Evolutionary conservation across 2,888 invertebrate species (phyloP), one percentile per base, ranked within the genome.

Genomic region (Diloba caeruleocephala): DNA sequence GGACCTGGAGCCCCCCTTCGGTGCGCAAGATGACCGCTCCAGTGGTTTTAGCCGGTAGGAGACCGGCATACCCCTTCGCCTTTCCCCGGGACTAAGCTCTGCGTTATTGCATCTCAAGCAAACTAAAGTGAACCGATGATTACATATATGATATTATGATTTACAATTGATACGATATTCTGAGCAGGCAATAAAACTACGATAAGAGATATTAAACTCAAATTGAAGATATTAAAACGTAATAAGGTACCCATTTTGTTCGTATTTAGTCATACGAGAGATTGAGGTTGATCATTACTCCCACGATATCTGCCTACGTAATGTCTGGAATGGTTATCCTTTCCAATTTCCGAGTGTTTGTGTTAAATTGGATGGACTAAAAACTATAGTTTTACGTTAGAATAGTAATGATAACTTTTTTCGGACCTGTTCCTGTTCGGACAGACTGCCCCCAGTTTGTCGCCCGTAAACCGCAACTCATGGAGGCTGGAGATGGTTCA

Each of bases 291-390:
- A 44, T n/a, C n/a, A n/a, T n/a, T 65, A 44, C 66, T 56, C 72
- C 69, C 51, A 69, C 67, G 39, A 13, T 32, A 13, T 48, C 68
- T 28, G 36, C 72, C 63, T 49, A 71, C 69, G 46, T 49, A 12
- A 21, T 58, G 36, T 28, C n/a, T n/a, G 34, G 3, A 50, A 48
- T 69, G 72, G 44, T 63, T 59, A 33, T 49, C 46, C 51, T 54
- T 37, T 44, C 32, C 0, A 55, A 34, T 48, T 52, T 23, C 12
- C 55, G 44, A 56, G 37, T 55, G 39, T 49, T 62, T 38, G 34
- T 39, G 50, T 26, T 17, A 52, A 55, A 34, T 34, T 33, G 5
- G n/a, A n/a, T n/a, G n/a, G n/a, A n/a, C n/a, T n/a, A n/a, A n/a
- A n/a, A n/a, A n/a, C n/a, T n/a, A n/a, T n/a, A n/a, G n/a, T n/a